phyloP scores from a whole-genome alignment of 23 tunicate genomes.

The Styela clava region DNA sequence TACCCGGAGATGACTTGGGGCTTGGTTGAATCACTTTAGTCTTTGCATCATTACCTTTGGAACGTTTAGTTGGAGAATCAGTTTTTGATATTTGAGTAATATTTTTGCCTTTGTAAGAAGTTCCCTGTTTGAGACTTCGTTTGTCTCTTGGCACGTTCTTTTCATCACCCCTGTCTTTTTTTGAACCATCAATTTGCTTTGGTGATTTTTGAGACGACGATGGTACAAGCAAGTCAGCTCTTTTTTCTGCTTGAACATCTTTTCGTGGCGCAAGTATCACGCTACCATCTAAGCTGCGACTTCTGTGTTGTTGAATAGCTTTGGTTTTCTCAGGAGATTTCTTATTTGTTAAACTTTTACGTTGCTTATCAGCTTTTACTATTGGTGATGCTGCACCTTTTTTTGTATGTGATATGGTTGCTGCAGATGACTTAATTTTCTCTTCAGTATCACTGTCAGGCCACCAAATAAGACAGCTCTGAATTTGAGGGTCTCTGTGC shows the following conservation, averaged over 20 bases:
- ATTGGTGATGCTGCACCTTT: not conserved
- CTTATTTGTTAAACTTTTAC: not conserved
- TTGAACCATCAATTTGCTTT: not conserved
- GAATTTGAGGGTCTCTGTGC: conserved; percentile 68
- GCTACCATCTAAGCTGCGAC: not conserved
- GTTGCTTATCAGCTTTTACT: not conserved
- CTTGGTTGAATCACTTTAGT: not conserved
- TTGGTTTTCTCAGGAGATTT: not conserved
- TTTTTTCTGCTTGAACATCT: no score
- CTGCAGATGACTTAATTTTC: not conserved
- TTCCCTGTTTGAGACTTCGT: not conserved
- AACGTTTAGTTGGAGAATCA: not conserved
- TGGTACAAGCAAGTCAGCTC: no score
- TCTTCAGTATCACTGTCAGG: conserved; percentile 31
- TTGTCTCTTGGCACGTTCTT: not conserved
- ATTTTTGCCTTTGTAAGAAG: not conserved
- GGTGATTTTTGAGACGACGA: not conserved
- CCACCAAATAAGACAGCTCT: conserved; percentile 61
- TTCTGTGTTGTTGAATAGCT: not conserved
- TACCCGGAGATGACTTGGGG: not conserved
- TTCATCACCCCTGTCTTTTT: not conserved
- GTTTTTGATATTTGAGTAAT: no score
- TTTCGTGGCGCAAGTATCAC: not conserved
- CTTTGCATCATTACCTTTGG: no score
- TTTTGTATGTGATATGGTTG: not conserved